A percentile compares a stretch with the other conserved stretches of the same genome.
Conservation (phyloP, 2,113 vertebrate species). For the Macrotus californicus region DNA sequence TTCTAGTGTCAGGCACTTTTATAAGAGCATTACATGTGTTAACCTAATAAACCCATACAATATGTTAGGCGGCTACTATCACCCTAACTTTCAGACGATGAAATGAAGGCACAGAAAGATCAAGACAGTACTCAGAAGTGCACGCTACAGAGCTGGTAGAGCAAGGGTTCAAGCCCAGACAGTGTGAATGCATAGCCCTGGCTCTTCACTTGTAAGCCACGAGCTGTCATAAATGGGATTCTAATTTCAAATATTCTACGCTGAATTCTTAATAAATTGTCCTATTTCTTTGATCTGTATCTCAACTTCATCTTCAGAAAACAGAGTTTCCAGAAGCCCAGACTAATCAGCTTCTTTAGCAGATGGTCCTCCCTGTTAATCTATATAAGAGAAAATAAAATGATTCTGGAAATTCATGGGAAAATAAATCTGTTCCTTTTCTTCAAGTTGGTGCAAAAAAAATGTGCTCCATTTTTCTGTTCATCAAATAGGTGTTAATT, state of each 20-base stretch:
- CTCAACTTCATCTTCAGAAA: not conserved
- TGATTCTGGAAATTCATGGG: not conserved
- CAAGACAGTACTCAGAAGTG: not conserved
- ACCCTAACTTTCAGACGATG: not conserved
- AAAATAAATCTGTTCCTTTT: not conserved
- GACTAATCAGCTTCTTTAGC: not conserved
- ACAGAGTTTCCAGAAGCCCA: not conserved
- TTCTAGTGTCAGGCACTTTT: not conserved
- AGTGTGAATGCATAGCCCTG: not conserved
- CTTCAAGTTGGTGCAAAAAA: not conserved
- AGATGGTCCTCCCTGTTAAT: not conserved
- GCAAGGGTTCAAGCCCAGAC: not conserved
- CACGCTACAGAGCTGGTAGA: not conserved
- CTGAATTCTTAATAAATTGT: not conserved
- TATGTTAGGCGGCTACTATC: not conserved
- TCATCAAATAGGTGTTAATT: not conserved
- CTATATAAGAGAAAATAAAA: slow-evolving; percentile 2
- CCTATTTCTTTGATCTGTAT: not conserved
- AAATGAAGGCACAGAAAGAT: not conserved
- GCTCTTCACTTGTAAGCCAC: not conserved
- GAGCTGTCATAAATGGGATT: not conserved
- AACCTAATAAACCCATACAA: not conserved
- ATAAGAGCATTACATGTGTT: not conserved
- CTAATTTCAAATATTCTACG: not conserved
- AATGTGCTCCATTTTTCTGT: not conserved